Evolutionary conservation across 1,140 invertebrate genomes (phyloP).

Genomic region (Drosophila repletoides): DNA sequence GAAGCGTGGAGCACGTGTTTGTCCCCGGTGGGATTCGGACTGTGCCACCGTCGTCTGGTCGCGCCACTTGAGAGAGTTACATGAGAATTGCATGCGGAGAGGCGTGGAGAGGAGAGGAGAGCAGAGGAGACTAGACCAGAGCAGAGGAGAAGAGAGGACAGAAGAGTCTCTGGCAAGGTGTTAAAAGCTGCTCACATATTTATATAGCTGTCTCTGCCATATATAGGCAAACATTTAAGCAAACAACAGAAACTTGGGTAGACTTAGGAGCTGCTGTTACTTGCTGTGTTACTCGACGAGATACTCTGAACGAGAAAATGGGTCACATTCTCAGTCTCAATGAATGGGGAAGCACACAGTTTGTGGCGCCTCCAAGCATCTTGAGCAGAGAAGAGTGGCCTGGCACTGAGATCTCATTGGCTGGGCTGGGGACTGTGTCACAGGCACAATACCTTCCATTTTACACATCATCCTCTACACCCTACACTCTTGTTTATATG

Average conservation of each 20-base stretch:
- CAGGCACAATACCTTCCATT: slow-evolving; percentile 15
- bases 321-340: slow-evolving; percentile 75
- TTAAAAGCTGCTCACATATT: slow-evolving; percentile 79
- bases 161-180: slow-evolving; percentile 52
- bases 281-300: no score
- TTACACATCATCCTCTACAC: not conserved
- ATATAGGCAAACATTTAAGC: slow-evolving; percentile 74
- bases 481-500: not conserved
- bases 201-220: slow-evolving; percentile 72
- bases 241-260: slow-evolving; percentile 43
- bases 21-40: not conserved
- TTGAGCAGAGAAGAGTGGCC: slow-evolving; percentile 58
- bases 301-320: slow-evolving; percentile 56
- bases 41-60: slow-evolving; percentile 26
- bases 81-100: no score
- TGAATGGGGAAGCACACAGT: slow-evolving; percentile 44
- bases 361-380: slow-evolving; percentile 64
- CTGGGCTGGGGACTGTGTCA: slow-evolving; percentile 24
- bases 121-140: no score
- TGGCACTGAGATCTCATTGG: not conserved
- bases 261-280: slow-evolving; percentile 5
- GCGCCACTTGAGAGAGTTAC: no score
- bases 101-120: no score
- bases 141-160: not conserved
- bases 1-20: slow-evolving; percentile 8